phyloP scores from a whole-genome alignment of 2,797 vertebrate species.

The Neomorphus geoffroyi region DNA sequence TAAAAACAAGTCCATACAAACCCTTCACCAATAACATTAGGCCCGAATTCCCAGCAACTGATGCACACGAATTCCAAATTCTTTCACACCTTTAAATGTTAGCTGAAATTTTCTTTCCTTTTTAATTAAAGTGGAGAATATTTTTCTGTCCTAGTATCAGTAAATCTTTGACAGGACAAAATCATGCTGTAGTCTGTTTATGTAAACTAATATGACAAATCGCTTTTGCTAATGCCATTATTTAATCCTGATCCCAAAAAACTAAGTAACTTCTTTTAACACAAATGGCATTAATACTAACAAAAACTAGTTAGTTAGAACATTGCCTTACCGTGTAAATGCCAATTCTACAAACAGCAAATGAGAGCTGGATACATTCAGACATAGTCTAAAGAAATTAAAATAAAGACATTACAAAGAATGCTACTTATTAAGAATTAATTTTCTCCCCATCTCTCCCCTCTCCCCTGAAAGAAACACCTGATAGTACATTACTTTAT shows the following conservation, averaged over 20 bases:
- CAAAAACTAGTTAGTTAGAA: conserved; percentile 9
- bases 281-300: conserved; percentile 14
- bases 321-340: conserved; percentile 87
- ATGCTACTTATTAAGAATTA: not conserved
- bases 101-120: not conserved
- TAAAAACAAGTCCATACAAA: not conserved
- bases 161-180: not conserved
- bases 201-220: not conserved
- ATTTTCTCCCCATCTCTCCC: conserved; percentile 3
- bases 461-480: not conserved
- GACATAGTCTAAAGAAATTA: conserved; percentile 84
- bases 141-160: not conserved
- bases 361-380: conserved; percentile 91
- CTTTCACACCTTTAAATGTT: not conserved
- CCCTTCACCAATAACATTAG: not conserved
- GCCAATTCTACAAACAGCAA: conserved; percentile 92
- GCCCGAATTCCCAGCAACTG: not conserved
- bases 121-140: not conserved
- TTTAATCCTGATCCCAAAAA: not conserved
- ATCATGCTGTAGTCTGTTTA: not conserved
- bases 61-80: not conserved
- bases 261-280: not conserved
- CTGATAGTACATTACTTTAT: not conserved
- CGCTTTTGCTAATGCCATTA: not conserved
- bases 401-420: conserved; percentile 73